Conservation (phyloP, 2,888 invertebrate species). For the Candidula unifasciata region DNA sequence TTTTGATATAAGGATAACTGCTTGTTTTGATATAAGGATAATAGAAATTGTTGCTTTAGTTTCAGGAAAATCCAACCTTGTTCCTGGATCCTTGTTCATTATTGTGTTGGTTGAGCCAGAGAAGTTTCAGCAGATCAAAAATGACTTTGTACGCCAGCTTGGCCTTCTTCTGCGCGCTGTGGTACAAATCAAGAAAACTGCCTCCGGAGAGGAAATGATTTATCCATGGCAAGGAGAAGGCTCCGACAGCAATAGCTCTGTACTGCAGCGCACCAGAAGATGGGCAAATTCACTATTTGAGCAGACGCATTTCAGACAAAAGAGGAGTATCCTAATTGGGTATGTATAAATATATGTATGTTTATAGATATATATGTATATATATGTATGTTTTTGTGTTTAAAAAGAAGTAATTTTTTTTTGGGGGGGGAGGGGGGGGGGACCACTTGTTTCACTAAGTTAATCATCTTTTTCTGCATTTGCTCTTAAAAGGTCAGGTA, state of each 20-base stretch:
- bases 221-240: conserved; percentile 85
- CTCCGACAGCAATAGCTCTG: conserved; percentile 4
- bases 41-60: neutral
- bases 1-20: no score
- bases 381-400: no score
- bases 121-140: conserved; percentile 60
- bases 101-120: conserved; percentile 84
- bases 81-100: conserved; percentile 90
- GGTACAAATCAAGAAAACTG: conserved; percentile 89
- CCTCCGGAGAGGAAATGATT: conserved; percentile 91
- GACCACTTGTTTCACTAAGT: no score
- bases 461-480: no score
- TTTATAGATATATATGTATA: no score
- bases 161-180: conserved; percentile 91
- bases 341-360: conserved; percentile 19
- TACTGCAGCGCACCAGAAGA: conserved; percentile 33
- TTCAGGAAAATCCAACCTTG: conserved; percentile 79
- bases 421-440: no score
- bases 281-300: neutral
- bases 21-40: no score
- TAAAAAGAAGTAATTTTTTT: no score
- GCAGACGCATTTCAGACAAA: neutral
- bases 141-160: conserved; percentile 80
- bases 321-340: conserved; percentile 45
- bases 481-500: no score